Evolutionary conservation across 2,888 invertebrate genomes (phyloP).

Genomic region (Gnatocerus cornutus): DNA sequence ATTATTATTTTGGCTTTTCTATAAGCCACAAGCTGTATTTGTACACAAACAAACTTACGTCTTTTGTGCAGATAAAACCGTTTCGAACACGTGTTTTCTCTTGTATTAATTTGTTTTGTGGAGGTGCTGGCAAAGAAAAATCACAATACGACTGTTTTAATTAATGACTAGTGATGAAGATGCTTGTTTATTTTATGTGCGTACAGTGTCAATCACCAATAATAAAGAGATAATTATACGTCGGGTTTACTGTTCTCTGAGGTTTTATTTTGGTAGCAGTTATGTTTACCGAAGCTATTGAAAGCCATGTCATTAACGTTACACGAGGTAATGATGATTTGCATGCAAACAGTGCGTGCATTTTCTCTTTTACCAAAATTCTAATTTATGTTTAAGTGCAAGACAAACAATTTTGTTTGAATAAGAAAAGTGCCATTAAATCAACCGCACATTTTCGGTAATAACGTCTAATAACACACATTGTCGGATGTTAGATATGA

Average conservation of each 20-base stretch:
- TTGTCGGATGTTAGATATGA: not conserved
- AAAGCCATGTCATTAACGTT: conserved; percentile 24
- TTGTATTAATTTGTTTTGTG: conserved; percentile 33
- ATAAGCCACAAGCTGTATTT: conserved; percentile 17
- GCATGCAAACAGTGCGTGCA: conserved; percentile 31
- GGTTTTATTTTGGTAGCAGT: conserved; percentile 4
- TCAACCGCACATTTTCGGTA: conserved; percentile 11
- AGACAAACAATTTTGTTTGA: conserved; percentile 10
- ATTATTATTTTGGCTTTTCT: conserved; percentile 42
- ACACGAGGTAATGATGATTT: conserved; percentile 23
- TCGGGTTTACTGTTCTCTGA: conserved; percentile 12
- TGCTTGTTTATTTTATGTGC: conserved; percentile 20
- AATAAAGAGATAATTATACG: conserved; percentile 28
- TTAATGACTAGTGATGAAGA: conserved; percentile 11
- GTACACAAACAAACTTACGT: conserved; percentile 2
- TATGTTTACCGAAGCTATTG: conserved; percentile 24
- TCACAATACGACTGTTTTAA: conserved; percentile 15
- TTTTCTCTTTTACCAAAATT: conserved; percentile 26
- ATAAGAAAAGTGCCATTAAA: not conserved
- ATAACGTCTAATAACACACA: not conserved
- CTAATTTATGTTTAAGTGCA: conserved; percentile 23
- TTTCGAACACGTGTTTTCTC: conserved; percentile 37
- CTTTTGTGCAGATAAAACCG: conserved; percentile 28
- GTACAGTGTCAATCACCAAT: conserved; percentile 5
- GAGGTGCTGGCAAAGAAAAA: conserved; percentile 6